Percentiles rank a stretch among this genome's conserved stretches.
Conservation (phyloP, 2,113 vertebrate species). For the Aphelocoma coerulescens region DNA sequence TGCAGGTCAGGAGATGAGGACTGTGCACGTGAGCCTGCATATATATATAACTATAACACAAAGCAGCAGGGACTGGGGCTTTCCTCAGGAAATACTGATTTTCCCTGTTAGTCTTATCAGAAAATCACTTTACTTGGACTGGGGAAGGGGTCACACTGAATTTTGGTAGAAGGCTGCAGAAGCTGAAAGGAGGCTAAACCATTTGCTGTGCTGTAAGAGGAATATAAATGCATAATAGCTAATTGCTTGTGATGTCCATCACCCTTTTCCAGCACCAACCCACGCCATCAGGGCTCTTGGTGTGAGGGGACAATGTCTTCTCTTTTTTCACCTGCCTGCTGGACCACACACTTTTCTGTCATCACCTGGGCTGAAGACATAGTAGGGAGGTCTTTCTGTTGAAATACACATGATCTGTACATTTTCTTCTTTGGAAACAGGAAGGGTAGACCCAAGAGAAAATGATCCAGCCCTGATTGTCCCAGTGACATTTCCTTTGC, state of each 20-base stretch:
- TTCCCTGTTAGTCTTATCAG: neutral
- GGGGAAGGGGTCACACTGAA: neutral
- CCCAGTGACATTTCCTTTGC: neutral
- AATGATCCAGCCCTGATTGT: neutral
- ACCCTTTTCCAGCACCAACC: neutral
- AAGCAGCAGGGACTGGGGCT: neutral
- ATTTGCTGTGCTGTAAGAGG: neutral
- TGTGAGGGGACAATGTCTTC: neutral
- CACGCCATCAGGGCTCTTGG: neutral
- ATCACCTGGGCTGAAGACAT: neutral
- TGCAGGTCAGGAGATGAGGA: constrained; percentile 14
- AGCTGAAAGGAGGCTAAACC: neutral
- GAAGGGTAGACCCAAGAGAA: neutral
- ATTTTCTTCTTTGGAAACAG: neutral
- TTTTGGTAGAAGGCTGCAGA: constrained; percentile 24
- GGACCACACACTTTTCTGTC: neutral
- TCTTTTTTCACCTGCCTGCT: too few species aligned
- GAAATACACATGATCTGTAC: neutral
- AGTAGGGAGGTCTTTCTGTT: neutral
- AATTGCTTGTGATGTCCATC: neutral
- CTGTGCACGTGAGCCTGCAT: neutral
- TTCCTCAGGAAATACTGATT: constrained; percentile 52
- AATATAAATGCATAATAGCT: neutral
- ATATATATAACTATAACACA: neutral
- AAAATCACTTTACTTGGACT: neutral